Evolutionary conservation across 2,113 vertebrate genomes (phyloP).

Genomic region (Petrocephalus zakoni): DNA sequence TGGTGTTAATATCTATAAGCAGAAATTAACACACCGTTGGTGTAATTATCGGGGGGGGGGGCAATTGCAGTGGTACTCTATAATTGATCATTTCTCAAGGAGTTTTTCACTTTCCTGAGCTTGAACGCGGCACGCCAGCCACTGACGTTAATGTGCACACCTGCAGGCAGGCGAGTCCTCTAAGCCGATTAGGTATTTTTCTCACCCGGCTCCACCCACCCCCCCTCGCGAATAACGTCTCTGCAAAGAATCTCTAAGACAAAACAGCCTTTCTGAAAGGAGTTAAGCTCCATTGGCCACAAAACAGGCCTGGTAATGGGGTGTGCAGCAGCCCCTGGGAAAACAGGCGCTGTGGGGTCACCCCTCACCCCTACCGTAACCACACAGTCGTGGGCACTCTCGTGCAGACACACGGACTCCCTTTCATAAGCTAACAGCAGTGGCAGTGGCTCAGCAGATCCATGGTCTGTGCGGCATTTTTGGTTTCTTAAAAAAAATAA

Average conservation of each 20-base stretch:
- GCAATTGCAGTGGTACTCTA: neutral
- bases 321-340: neutral
- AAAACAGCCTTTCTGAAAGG: neutral
- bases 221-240: neutral
- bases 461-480: neutral
- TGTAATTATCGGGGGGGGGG: neutral
- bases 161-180: neutral
- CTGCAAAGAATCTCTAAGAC: neutral
- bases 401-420: neutral
- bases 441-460: neutral
- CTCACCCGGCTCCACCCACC: neutral
- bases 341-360: neutral
- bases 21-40: neutral
- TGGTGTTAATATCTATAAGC: neutral
- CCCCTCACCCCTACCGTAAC: neutral
- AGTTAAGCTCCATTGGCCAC: neutral
- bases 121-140: neutral
- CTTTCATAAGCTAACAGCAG: neutral
- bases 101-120: neutral
- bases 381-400: neutral
- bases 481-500: neutral
- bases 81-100: neutral
- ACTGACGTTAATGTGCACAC: neutral
- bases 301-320: neutral
- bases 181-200: neutral